Base-by-base conservation (phyloP, 2,888 invertebrate genomes). In the Calameuta pallipes region DNA sequence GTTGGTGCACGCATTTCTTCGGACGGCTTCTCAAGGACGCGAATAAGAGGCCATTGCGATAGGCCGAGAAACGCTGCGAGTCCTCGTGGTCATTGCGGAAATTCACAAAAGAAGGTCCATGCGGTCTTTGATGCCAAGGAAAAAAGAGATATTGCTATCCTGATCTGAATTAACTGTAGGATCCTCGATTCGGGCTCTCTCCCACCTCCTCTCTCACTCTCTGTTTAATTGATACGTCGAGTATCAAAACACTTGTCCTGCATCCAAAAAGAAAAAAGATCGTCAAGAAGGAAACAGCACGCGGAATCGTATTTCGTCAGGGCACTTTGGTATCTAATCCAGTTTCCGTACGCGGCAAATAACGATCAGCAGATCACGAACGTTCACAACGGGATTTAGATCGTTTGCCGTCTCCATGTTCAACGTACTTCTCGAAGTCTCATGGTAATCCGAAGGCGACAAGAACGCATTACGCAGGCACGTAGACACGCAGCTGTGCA, bases 181-280 rank as follows among this genome's bases (percentile, higher is more conserved):
- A 56, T 56, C 56, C 6, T 23, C 2, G 15, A 41, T 41, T 56
- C 23, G 9, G 56, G 41, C 6, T 23, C 33, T 30, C 0, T 30
- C 30, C 3, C 31, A 9, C 33, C 9, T 30, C 23, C 30, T 31
- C 23, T 6, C 4, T 71, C 12, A 13, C 76, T 79, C 75, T 78
- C 78, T 77, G 82, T 90, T 90, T 34, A 88, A 94, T 23, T 9
- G 6, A 56, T 56, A 23, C 6, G 41, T 56, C 23, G 9, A 23
- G 4, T 6, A 9, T 23, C 41, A 1, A 56, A 23, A 56, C 0
- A 1, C 15, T 23, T 15, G 6, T 9, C 37, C 37, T 3, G 37
- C 12, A 15, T 15, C 15, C 41, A 23, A 23, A 23, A 23, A 23
- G 23, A 23, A 56, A 56, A 23, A 23, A 23, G 23, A 56, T 56